These are phyloP conservation scores for Clarias batrachus DNA, from an alignment of 2,113 vertebrate genomes.

Conservation along the genomic window DNA sequence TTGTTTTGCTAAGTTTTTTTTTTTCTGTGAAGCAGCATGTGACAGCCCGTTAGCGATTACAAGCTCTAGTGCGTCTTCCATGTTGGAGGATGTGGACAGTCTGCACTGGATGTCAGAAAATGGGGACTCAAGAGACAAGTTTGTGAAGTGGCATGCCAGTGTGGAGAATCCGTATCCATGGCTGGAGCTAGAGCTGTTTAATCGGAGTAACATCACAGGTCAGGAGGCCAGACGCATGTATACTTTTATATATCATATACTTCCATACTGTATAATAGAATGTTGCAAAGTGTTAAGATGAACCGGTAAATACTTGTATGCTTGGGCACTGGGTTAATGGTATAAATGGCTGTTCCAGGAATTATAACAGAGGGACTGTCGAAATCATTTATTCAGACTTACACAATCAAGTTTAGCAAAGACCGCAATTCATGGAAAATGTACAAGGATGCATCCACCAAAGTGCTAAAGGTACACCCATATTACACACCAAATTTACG, in stretches of 20 bases:
- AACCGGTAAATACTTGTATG: neutral
- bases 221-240: conserved; percentile 19
- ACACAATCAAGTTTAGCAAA: conserved; percentile 74
- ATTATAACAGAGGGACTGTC: conserved; percentile 75
- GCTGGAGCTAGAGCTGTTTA: conserved; percentile 78
- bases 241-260: neutral
- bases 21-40: conserved; percentile 70
- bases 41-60: conserved; percentile 62
- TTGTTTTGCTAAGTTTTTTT: conserved; percentile 15
- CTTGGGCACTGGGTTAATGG: neutral
- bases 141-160: conserved; percentile 66
- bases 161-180: conserved; percentile 57
- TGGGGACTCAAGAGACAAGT: conserved; percentile 37
- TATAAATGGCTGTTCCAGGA: conserved; percentile 61
- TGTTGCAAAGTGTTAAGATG: neutral
- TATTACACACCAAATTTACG: neutral
- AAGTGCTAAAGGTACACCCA: conserved; percentile 74
- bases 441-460: conserved; percentile 72
- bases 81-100: conserved; percentile 63
- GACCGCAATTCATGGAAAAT: conserved; percentile 79
- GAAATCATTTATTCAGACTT: conserved; percentile 71
- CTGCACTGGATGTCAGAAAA: conserved; percentile 64
- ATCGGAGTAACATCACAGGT: conserved; percentile 79
- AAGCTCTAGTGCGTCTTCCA: conserved; percentile 75
- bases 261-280: neutral